These are phyloP conservation scores for Ptilorrhoa leucosticta DNA, from an alignment of 2,113 vertebrate genomes.

Conservation along the genomic window DNA sequence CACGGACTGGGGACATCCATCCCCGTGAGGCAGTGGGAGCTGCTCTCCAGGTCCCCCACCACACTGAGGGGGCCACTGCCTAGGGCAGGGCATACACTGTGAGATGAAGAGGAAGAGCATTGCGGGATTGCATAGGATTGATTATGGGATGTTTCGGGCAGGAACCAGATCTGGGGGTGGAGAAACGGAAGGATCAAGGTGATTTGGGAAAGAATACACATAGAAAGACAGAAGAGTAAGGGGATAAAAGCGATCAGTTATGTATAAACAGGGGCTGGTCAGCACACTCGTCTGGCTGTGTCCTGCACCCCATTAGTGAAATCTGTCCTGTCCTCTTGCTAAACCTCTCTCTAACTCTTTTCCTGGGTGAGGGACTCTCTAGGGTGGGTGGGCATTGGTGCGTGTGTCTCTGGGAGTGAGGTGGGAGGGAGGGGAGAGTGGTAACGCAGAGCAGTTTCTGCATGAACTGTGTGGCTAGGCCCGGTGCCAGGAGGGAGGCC, in stretches of 20 bases:
- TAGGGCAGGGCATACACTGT: background rate
- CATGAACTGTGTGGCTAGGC: too few relatives aligned
- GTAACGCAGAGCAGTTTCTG: background rate
- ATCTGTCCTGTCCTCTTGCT: background rate
- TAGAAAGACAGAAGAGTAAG: background rate
- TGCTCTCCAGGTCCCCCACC: background rate
- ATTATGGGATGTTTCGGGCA: background rate
- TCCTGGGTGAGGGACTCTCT: background rate
- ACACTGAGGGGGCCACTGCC: fast-evolving
- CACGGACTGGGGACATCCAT: background rate
- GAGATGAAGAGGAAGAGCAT: background rate
- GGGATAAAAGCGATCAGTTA: background rate
- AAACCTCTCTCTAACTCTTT: background rate
- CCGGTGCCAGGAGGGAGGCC: background rate
- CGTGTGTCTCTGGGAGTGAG: background rate
- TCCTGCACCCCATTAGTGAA: fast-evolving
- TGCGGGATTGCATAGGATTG: background rate
- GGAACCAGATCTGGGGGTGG: background rate
- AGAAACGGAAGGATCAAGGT: background rate
- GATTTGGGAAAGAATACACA: background rate
- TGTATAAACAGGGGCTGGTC: background rate
- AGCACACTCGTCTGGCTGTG: fast-evolving
- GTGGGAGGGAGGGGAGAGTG: background rate
- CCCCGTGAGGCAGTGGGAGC: background rate
- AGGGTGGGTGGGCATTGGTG: fast-evolving